These are phyloP conservation scores for Pandion haliaetus DNA, from an alignment of 2,113 vertebrate genomes.

Conservation along the genomic window DNA sequence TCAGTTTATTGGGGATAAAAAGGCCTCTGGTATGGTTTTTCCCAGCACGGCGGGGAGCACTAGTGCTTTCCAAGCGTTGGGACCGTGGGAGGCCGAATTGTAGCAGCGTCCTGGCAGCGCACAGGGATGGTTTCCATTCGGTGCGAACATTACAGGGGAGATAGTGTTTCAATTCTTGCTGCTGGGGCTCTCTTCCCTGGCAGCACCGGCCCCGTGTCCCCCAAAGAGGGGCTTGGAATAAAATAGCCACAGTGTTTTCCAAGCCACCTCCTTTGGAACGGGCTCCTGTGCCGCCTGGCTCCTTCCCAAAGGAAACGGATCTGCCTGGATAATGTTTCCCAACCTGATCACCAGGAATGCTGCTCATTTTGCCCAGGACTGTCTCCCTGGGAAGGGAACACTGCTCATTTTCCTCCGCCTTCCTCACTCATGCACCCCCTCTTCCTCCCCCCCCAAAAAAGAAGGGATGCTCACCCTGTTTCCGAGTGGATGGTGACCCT, in stretches of 20 bases:
- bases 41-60: background rate
- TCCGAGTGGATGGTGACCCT: accelerated
- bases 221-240: background rate
- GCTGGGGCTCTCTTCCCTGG: background rate
- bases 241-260: slow-evolving; percentile 13
- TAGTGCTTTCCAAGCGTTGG: background rate
- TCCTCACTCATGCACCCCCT: background rate
- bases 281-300: background rate
- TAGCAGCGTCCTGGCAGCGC: background rate
- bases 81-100: background rate
- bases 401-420: background rate
- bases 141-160: background rate
- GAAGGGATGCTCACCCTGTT: background rate
- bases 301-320: slow-evolving; percentile 36
- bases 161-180: background rate
- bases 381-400: background rate
- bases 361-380: background rate
- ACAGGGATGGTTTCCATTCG: background rate
- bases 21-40: background rate
- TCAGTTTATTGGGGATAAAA: background rate
- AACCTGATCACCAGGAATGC: slow-evolving; percentile 32
- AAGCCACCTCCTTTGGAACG: background rate
- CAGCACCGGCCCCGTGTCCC: background rate
- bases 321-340: slow-evolving; percentile 40
- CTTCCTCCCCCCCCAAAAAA: background rate